A percentile compares a stretch with the other conserved stretches of the same genome.
Conservation (phyloP, 2,113 vertebrate species). For the Heteronetta atricapilla region DNA sequence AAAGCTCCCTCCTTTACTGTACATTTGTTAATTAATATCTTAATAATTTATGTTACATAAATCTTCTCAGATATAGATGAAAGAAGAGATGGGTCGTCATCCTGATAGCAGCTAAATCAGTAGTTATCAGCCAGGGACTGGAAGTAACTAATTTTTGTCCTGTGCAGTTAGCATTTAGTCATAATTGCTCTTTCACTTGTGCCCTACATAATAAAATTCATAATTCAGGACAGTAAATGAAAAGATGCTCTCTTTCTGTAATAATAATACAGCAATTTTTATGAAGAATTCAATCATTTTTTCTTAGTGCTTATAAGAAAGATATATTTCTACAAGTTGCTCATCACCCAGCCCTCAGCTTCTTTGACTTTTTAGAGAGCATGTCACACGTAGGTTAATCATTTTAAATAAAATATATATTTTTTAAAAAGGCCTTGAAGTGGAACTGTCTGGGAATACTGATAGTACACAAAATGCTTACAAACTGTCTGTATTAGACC, state of each 20-base stretch:
- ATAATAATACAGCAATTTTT: constrained; percentile 19
- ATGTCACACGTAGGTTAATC: neutral
- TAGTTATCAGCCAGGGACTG: constrained; percentile 26
- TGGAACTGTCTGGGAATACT: neutral
- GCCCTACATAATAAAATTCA: constrained; percentile 51
- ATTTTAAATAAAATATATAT: neutral
- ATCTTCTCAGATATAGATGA: constrained; percentile 51
- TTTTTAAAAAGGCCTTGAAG: neutral
- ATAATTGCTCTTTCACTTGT: constrained; percentile 42
- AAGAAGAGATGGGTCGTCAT: constrained; percentile 39
- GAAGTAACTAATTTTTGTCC: constrained; percentile 65
- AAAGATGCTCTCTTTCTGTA: constrained; percentile 18
- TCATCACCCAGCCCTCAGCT: neutral
- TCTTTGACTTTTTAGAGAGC: neutral
- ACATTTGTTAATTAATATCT: constrained; percentile 58
- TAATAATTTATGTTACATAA: constrained; percentile 53
- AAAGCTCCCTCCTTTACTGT: neutral
- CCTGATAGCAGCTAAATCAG: constrained; percentile 44
- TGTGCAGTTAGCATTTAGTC: constrained; percentile 49
- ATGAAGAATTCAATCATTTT: constrained; percentile 20
- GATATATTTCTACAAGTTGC: neutral
- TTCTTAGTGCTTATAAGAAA: neutral
- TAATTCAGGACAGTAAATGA: constrained; percentile 26
- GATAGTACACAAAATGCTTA: neutral
- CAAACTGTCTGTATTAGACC: neutral